Conservation (phyloP, 1,140 invertebrate genomes). For the Antheraea mylitta region DNA sequence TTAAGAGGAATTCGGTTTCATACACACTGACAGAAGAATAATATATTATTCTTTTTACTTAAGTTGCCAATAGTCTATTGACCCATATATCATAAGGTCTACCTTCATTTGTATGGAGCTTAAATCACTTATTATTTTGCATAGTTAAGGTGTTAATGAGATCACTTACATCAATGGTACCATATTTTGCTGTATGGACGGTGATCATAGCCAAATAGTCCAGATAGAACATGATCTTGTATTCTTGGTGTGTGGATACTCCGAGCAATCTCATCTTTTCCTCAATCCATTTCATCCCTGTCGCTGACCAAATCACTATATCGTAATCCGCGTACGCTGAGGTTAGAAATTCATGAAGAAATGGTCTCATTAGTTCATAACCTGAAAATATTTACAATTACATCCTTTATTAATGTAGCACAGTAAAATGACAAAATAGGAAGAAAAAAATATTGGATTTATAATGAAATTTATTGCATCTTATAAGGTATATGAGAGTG, state of each 20-base stretch:
- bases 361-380: conserved; percentile 96
- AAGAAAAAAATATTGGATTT: too few relatives aligned
- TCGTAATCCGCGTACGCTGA: conserved; percentile 94
- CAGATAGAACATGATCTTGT: conserved; percentile 96
- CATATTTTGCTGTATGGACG: conserved; percentile 92
- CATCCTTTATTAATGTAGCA: too few relatives aligned
- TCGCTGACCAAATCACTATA: conserved; percentile 96
- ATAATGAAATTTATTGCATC: too few relatives aligned
- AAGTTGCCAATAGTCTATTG: too few relatives aligned
- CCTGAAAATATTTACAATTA: conserved; percentile 52
- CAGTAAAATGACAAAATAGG: not conserved
- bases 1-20: too few relatives aligned
- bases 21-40: too few relatives aligned
- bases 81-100: too few relatives aligned
- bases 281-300: conserved; percentile 98
- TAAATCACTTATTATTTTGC: too few relatives aligned
- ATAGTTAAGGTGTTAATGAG: not conserved
- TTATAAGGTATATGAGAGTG: too few relatives aligned
- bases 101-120: too few relatives aligned
- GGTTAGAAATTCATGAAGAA: conserved; percentile 95
- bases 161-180: conserved; percentile 88
- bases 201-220: conserved; percentile 97
- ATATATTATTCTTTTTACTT: too few relatives aligned
- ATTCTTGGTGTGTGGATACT: conserved; percentile 89
- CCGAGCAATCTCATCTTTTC: conserved; percentile 97